Evolutionary conservation across 2,797 vertebrate species (phyloP), one percentile per base, ranked within the genome.

Genomic region (Coreius guichenoti): DNA sequence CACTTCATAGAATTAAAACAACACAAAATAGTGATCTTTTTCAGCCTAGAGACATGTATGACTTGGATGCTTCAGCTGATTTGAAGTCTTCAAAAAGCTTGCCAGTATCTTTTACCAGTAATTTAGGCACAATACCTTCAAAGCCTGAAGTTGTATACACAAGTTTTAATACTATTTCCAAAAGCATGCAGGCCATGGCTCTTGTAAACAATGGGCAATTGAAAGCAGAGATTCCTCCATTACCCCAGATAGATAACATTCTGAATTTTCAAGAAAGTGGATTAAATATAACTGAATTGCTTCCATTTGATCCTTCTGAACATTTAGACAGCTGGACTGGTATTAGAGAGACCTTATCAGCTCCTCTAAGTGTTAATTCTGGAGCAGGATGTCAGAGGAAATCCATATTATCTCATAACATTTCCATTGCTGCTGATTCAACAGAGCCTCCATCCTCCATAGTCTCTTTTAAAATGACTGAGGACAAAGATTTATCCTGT

Each of bases 51-150:
- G 86, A 23, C 12, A 8, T 72, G 70, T 80, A 8, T 51, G 77
- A 81, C n/a, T 58, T 68, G 39, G 73, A 91, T 36, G 83, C 88
- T 84, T 83, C 83, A 39, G 8, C 17, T 16, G 73, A 69, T 56
- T 81, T 80, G 8, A 86, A 87, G 69, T 74, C 49, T 47, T 45
- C 82, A 76, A 33, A 81, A 73, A 69, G 17, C 45, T 80, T 88
- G 45, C 76, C 79, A 19, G 78, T 54, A 89, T 88, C 81, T 68
- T 3, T 76, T 73, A 39, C 61, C 49, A 72, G 16, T 83, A 63
- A 75, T 81, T 21, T 78, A 65, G 85, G 89, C 85, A 90, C 91
- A 89, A 89, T 89, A 69, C 85, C 81, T 82, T 79, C 91, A 90
- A 56, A 74, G 54, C 39, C 39, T 51, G 51, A 61, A 43, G 23